Evolutionary conservation across 2,113 vertebrate species (phyloP), one percentile per base, ranked within the genome.

Genomic region (Xenus cinereus): DNA sequence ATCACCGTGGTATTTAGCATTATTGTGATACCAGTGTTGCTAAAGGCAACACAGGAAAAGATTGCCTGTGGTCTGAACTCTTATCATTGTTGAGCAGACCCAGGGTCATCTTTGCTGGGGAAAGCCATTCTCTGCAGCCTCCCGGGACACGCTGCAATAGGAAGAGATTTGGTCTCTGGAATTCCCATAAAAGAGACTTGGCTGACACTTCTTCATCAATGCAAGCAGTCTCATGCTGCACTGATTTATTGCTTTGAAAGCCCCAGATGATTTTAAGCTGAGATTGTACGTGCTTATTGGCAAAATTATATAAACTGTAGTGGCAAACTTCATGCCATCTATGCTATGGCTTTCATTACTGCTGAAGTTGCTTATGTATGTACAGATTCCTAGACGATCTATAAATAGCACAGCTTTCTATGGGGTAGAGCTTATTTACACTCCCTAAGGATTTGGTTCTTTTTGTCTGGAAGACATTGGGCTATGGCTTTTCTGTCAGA

Each of bases 161-260:
- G 51, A 89, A 91, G 72, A 81, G 73, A 81, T 95, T 81, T 86
- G 18, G 19, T 73, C 56, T 91, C 73, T 92, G 69, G 84, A 95
- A 95, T 87, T 96, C 72, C 79, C 71, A 50, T 93, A 53, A 60
- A 75, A 93, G 76, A 81, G 59, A 54, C 80, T 94, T 79, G 28
- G 35, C 60, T 91, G 87, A 84, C 69, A 46, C 8, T 12, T 89
- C 60, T 91, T 89, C 27, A 7, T 79, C 85, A 60, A 32, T 76
- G 84, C 51, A 75, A 51, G 23, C 53, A 43, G 28, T 82, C 84
- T 87, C 67, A 20, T 3, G 8, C 53, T 79, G 63, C 48, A 59
- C 28, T 77, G 50, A 92, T 77, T 77, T 92, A 84, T 50, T 77
- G 50, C 73, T 69, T 50, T 77, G 72, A 95, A 92, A 90, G 27